These are phyloP conservation scores for Patella vulgata DNA, from an alignment of 1,140 invertebrate species.

Conservation along the genomic window DNA sequence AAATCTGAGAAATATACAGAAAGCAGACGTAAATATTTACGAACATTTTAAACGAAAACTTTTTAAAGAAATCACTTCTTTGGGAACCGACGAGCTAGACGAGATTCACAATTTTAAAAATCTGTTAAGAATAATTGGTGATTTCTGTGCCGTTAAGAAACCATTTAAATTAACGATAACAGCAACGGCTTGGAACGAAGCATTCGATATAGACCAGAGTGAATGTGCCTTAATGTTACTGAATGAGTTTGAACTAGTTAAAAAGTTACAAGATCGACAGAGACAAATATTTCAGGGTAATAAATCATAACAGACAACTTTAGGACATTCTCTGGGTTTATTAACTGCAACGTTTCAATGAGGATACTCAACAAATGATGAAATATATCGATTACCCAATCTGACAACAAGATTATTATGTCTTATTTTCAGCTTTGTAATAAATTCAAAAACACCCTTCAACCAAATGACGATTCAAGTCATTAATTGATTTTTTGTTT, in stretches of 20 bases:
- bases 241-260: conserved; percentile 34
- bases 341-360: no score
- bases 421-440: no score
- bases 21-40: conserved; percentile 50
- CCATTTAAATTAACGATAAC: conserved; percentile 10
- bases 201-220: conserved; percentile 27
- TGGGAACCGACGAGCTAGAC: conserved; percentile 32
- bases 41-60: conserved; percentile 38
- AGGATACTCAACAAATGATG: no score
- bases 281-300: no score
- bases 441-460: no score
- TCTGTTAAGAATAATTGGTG: conserved; percentile 29
- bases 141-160: conserved; percentile 22
- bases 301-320: no score
- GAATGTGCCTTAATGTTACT: conserved; percentile 44
- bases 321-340: no score
- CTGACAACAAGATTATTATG: no score
- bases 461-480: no score
- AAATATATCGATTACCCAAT: no score
- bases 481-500: no score
- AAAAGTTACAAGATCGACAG: conserved; percentile 13
- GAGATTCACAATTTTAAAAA: conserved; percentile 45
- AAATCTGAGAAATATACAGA: conserved; percentile 29
- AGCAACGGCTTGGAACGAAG: conserved; percentile 33
- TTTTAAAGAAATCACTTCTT: conserved; percentile 23